Evolutionary conservation across 2,888 invertebrate species (phyloP), one percentile per base, ranked within the genome.

Genomic region (Sturmia bella): DNA sequence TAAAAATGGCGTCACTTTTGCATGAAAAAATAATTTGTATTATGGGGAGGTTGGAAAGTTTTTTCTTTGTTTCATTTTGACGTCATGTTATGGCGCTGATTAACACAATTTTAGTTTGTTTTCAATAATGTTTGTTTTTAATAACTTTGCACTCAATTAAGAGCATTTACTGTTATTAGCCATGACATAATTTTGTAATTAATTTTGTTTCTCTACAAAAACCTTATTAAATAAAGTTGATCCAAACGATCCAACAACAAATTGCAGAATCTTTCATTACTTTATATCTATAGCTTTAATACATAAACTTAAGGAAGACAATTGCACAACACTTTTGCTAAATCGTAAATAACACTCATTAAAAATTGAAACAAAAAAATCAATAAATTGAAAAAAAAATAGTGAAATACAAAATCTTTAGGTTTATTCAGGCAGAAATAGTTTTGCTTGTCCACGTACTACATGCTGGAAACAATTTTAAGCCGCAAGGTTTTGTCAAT

Each of bases 301-400:
- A 68, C 15, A 80, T 77, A 77, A 32, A 81, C 81, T 77, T 77
- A 80, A 78, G 83, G 83, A 83, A 83, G 83, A 83, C 83, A 80
- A 72, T 83, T 80, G 83, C 83, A 83, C 83, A 83, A 83, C 83
- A 83, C 80, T 80, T 81, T 81, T 39, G 77, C 81, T 81, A 77
- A 81, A 66, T 72, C 64, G 70, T 80, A 76, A 15, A 72, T 32
- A 6, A 64, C 32, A 9, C 9, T 32, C 32, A 9, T 32, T 32
- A 7, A 3, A 3, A 3, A 9, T 7, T 32, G 5, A n/a, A 76
- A 61, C 59, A 15, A 76, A 27, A 37, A 52, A 43, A 50, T 37
- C 41, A 27, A 24, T 68, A 48, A 15, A 54, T 61, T 59, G 27
- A 72, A 24, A 17, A 39, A 68, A 41, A 17, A 45, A 43, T 41